phyloP scores from a whole-genome alignment of 2,888 invertebrate genomes.

The Habroteleia sp. region DNA sequence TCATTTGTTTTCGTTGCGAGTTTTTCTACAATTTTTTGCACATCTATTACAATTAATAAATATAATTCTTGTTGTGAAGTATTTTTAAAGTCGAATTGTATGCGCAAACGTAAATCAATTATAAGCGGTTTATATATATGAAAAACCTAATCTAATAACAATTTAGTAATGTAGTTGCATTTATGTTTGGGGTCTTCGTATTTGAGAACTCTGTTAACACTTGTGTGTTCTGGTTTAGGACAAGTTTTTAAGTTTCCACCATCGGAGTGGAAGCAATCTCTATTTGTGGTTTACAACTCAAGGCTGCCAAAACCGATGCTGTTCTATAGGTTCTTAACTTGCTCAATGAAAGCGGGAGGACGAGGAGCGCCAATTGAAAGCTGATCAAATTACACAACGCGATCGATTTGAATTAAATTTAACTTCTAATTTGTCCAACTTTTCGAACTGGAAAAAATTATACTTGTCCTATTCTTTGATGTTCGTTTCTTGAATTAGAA shows the following conservation, averaged over 20 bases:
- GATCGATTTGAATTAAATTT: conserved; percentile 58
- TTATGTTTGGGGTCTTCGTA: conserved; percentile 56
- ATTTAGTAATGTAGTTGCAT: conserved; percentile 51
- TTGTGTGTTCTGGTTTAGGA: conserved; percentile 56
- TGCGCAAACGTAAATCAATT: too few relatives aligned
- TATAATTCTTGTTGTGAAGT: neutral
- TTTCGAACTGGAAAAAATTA: conserved; percentile 20
- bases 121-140: conserved; percentile 24
- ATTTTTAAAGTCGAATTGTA: too few relatives aligned
- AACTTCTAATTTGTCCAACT: conserved; percentile 53
- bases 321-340: conserved; percentile 55
- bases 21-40: too few relatives aligned
- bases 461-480: conserved; percentile 19
- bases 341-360: conserved; percentile 37
- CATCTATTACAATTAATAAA: too few relatives aligned
- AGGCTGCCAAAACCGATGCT: conserved; percentile 61
- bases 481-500: conserved; percentile 15
- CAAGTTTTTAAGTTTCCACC: conserved; percentile 61
- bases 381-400: conserved; percentile 55
- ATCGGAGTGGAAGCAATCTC: conserved; percentile 55
- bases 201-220: conserved; percentile 61
- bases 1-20: too few relatives aligned
- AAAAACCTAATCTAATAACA: conserved; percentile 15
- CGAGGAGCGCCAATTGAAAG: conserved; percentile 49
- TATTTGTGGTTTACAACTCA: conserved; percentile 61